Evolutionary conservation across 2,888 invertebrate species (phyloP), one percentile per base, ranked within the genome.

Genomic region (Leptopilina myrica): DNA sequence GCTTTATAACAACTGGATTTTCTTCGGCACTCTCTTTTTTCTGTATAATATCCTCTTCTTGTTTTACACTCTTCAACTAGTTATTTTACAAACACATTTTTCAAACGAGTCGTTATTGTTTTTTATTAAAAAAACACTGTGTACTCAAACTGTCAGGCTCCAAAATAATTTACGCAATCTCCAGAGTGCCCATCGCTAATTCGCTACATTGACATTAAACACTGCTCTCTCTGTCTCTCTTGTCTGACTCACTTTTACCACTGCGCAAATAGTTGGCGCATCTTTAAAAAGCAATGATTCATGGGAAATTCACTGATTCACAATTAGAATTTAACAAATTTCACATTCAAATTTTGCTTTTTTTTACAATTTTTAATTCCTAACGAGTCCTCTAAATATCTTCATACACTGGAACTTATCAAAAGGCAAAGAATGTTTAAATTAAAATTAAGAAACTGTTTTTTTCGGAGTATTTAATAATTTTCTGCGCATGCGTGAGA

Each of bases 131-230:
- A 40, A 20, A 59, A 56, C 49, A 9, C 33, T 15, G 15, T 56
- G 43, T 62, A 69, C 77, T 69, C 64, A 77, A 87, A 81, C 87
- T 88, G 88, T 88, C 88, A 89, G 85, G 81, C 65, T 64, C 75
- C 69, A 80, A 78, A 79, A 82, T 81, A 83, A 85, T 82, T 86
- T 84, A 85, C 85, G 81, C 85, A 84, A 87, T 84, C 87, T 85
- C 85, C 85, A 86, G 83, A 84, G 82, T 84, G 87, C 83, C 86
- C 88, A 87, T 87, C 86, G 87, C 84, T 86, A 83, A 88, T 86
- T 87, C 86, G 87, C 84, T 86, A 83, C 85, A 33, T 87, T 87
- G 43, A 89, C 88, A 88, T 89, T 89, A 90, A 88, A 84, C 88
- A 85, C 88, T 88, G 89, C 87, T 87, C 89, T 88, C 86, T 80